Base-by-base conservation (phyloP, 2,888 invertebrate genomes). In the Anthoptus insignis region DNA sequence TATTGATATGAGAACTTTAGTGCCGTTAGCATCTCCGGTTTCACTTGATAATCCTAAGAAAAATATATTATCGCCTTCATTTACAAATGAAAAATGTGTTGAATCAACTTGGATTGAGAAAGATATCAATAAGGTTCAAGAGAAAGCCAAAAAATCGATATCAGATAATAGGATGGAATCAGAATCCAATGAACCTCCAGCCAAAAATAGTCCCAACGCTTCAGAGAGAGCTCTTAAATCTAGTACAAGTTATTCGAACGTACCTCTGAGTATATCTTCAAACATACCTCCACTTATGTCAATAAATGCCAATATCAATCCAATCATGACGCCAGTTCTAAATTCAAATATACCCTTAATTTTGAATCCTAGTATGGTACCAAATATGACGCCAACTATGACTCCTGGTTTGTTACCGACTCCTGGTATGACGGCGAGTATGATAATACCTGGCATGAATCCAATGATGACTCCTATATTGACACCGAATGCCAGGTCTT, bases 1-100 rank as follows among this genome's bases (percentile, higher is more conserved):
- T 73, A 68, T 89, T 42, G 92, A 93, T 72, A 91, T 93, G 89
- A 85, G 92, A 76, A 79, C 75, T 45, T 66, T 83, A 59, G 61
- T 75, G 29, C 75, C 59, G 13, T 29, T 19, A 8, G 59, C 34
- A 27, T 47, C 59, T n/a, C 21, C 66, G 3, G 47, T 50, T 24
- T 5, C 50, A n/a, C 16, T 42, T 29, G 21, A 37, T 32, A 29
- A 49, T 4, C n/a, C 16, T 5, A 45, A 14, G 14, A 57, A 50
- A 57, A 32, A n/a, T 56, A 49, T 49, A 11, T 9, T 32, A 32
- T 42, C 64, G 3, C 50, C 56, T 21, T 50, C 49, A 50, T 14
- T 19, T 14, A 7, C 22, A 7, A 61, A 14, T 27, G 37, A 45
- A n/a, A 57, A 32, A 1, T 2, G 13, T 21, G 5, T 22, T 45